Evolutionary conservation across 2,113 vertebrate species (phyloP), one percentile per base, ranked within the genome.

Genomic region (Ailurus styani): DNA sequence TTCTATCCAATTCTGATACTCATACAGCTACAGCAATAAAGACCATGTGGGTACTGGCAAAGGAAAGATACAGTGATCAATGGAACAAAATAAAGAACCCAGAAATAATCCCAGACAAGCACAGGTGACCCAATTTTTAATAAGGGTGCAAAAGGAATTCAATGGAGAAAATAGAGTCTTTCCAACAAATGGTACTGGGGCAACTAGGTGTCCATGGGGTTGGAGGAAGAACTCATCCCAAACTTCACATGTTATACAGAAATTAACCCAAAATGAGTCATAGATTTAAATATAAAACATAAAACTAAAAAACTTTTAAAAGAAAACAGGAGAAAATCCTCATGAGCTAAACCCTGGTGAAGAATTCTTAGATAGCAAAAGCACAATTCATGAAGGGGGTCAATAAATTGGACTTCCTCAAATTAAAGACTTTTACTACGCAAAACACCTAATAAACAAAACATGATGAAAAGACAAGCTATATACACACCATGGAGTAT

Each of bases 281-380:
- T 5, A 66, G n/a, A 72, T 50, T 81, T 87, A 91, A 68, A 45
- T 64, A 27, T 79, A 52, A 90, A 94, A 94, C 23, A 15, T 50
- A 57, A 68, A 89, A 95, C 52, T 50, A 45, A 6, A 90, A 37
- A 72, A 75, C 70, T 83, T 60, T 83, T 62, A 73, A 82, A 79
- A 89, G 55, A 62, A n/a, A 73, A 87, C 31, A 68, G 50, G 23
- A 66, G 52, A 85, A 85, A 68, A 95, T 57, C 79, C 90, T 95
- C 50, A 78, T 47, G 52, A 85, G 64, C 57, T 91, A 85, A 31
- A 78, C 42, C 14, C 50, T 91, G 72, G 23, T 60, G 23, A 68
- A 95, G 27, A 87, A 55, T 57, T 62, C 52, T 45, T 45, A 72
- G 21, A 72, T 0, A 88, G 34, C 6, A 34, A 88, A 75, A 82